Percentiles rank a stretch among this genome's conserved stretches.
These are phyloP conservation scores for Myotis planiceps DNA, from an alignment of 2,797 vertebrate species.

Conservation along the genomic window DNA sequence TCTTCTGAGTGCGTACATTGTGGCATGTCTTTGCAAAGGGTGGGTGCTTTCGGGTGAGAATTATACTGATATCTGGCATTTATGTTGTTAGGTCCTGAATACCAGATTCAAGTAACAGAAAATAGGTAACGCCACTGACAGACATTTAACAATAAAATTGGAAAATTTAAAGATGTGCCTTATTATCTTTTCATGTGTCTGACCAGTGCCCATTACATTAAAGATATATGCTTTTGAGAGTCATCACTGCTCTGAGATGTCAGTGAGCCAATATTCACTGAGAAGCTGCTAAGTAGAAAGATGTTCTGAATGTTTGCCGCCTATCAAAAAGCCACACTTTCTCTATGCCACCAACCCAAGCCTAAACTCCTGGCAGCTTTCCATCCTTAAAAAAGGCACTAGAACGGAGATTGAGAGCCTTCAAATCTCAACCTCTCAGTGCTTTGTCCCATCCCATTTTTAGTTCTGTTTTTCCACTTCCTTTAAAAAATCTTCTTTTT, in stretches of 20 bases:
- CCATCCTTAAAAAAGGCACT: background rate
- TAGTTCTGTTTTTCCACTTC: background rate
- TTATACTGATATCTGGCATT: background rate
- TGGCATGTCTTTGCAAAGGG: background rate
- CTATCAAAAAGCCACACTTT: background rate
- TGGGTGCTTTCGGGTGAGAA: background rate
- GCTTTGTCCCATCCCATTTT: background rate
- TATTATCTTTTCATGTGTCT: background rate
- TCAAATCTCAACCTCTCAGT: background rate
- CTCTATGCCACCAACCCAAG: background rate
- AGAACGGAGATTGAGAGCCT: background rate
- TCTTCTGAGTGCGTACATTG: background rate
- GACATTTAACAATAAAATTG: background rate
- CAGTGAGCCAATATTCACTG: background rate
- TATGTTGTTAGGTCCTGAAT: background rate
- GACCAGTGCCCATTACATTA: background rate
- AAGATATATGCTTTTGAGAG: background rate
- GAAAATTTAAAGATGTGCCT: background rate
- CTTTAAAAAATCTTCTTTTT: background rate
- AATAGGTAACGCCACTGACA: background rate
- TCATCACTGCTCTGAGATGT: background rate
- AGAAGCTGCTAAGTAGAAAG: background rate
- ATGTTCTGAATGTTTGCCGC: background rate
- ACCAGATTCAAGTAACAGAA: slow-evolving; percentile 12
- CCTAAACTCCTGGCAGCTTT: background rate